Base-by-base conservation (phyloP, 2,888 invertebrate genomes). In the Aproaerema taeniolella region DNA sequence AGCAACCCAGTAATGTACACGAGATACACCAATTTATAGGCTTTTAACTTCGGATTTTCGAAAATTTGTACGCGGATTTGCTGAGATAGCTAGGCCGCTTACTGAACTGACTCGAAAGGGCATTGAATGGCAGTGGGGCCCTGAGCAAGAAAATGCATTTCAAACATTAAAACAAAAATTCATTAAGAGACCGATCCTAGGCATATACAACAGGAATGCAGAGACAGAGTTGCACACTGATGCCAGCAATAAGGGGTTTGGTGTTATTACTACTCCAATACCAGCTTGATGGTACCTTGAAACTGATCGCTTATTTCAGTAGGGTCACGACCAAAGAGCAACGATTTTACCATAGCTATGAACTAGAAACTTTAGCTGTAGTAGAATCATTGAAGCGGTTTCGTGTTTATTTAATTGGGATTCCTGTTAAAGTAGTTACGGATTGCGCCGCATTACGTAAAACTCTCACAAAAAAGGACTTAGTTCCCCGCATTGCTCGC, bases 301-400 rank as follows among this genome's bases (percentile, higher is more conserved):
- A 43, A 17, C 43, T 40, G 1, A 29, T 40, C 20, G 39, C 42
- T 1, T 42, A 42, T 20, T 42, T 32, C 15, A 42, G 42, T 16
- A 13, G 42, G 9, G 39, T 42, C 1, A 42, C 42, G 7, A 38
- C 17, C 15, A 16, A 26, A 13, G 40, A 43, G 36, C 37, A 43
- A 36, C 24, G 13, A 13, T 17, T 31, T 17, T 43, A 43, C 13
- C 43, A 43, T 14, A 43, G 43, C 14, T 43, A 43, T 16, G 43
- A 43, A 34, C 16, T 43, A 1, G 43, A 43, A 13, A 43, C 43
- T 0, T 31, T 43, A 11, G 43, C 43, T 1, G 39, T 43, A 9
- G 43, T 43, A 9, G 43, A 43, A 26, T 43, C 43, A 8, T 12
- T 43, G 11, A 43, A 43, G 17, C 39, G 43, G 1, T 43, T 38